These are phyloP conservation scores for Ceryle rudis DNA, from an alignment of 2,797 vertebrate genomes.

Conservation along the genomic window DNA sequence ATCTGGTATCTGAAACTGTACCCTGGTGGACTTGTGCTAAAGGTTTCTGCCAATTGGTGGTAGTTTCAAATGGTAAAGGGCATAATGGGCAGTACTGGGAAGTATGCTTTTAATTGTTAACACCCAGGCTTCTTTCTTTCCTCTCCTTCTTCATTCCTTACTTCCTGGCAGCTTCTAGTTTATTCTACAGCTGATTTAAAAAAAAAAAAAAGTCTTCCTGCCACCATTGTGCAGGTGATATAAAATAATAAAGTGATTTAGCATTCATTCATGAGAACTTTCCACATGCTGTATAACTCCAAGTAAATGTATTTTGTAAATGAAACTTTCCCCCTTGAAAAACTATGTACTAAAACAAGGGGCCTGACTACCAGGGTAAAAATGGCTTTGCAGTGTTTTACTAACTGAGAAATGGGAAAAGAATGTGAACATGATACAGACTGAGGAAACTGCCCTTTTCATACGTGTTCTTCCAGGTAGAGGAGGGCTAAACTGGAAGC, in stretches of 20 bases:
- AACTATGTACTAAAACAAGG: background rate
- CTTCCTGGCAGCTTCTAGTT: background rate
- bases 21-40: background rate
- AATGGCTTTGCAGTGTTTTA: background rate
- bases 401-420: background rate
- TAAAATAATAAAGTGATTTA: no score
- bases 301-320: background rate
- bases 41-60: background rate
- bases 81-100: background rate
- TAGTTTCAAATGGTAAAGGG: background rate
- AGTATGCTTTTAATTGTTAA: background rate
- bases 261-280: background rate
- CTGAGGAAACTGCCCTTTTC: background rate
- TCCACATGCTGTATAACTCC: background rate
- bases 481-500: background rate
- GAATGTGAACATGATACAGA: background rate
- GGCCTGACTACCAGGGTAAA: background rate
- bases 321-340: background rate
- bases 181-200: background rate
- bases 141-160: background rate
- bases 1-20: background rate
- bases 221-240: accelerated
- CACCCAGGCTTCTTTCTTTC: background rate
- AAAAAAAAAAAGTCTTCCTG: background rate
- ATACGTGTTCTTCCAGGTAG: accelerated